Conservation (phyloP, 1,140 invertebrate genomes). For the Penaeus indicus region DNA sequence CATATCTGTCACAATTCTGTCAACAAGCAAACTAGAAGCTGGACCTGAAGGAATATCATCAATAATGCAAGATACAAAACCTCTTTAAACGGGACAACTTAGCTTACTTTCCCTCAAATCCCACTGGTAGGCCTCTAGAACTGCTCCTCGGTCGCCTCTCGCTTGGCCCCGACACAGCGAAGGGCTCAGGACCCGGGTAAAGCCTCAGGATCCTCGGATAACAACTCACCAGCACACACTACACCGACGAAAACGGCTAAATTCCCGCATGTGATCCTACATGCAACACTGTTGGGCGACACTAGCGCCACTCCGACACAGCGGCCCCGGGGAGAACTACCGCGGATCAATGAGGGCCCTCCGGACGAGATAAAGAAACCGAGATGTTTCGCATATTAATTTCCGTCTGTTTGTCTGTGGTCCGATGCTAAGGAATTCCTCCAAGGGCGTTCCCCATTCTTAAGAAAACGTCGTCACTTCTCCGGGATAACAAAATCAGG, state of each 20-base stretch:
- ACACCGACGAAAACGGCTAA: conserved; percentile 38
- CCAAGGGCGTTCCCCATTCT: too few relatives aligned
- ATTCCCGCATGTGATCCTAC: conserved; percentile 44
- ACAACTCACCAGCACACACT: conserved; percentile 36
- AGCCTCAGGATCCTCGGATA: neutral
- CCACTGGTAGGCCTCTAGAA: too few relatives aligned
- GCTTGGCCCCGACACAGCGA: neutral
- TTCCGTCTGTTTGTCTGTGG: neutral
- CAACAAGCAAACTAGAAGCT: too few relatives aligned
- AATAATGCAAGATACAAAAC: conserved; percentile 36
- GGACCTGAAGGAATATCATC: neutral
- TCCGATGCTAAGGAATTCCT: too few relatives aligned
- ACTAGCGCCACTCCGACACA: conserved; percentile 27
- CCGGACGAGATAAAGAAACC: neutral
- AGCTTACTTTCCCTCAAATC: conserved; percentile 15
- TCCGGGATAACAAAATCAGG: neutral
- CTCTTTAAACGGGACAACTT: conserved; percentile 25
- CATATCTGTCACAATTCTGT: too few relatives aligned
- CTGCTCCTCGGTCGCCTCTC: too few relatives aligned
- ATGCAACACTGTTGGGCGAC: conserved; percentile 33
- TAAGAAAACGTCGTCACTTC: too few relatives aligned
- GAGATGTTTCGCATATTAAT: neutral
- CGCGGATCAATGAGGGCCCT: conserved; percentile 33
- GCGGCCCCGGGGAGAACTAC: conserved; percentile 20
- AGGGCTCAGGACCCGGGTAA: neutral